Evolutionary conservation across 2,797 vertebrate species (phyloP).

Genomic region (Xenentodon cancila): DNA sequence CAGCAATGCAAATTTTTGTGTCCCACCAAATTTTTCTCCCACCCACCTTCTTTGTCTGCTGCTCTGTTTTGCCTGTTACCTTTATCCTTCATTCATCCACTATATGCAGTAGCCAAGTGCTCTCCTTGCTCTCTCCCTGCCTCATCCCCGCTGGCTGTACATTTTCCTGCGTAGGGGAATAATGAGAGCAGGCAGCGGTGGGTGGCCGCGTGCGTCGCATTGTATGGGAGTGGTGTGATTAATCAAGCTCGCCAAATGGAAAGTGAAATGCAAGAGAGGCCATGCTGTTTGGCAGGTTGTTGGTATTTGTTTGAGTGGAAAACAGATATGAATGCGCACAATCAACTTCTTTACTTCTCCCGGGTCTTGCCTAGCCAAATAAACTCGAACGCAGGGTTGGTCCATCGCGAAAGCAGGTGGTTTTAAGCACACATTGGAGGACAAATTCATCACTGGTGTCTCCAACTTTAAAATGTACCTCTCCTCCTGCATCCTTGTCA

Average conservation of each 20-base stretch:
- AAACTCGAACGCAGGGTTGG: too few relatives aligned
- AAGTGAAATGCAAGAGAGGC: conserved; percentile 76
- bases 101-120: background rate
- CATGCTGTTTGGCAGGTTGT: conserved; percentile 60
- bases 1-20: conserved; percentile 49
- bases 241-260: conserved; percentile 82
- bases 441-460: too few relatives aligned
- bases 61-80: conserved; percentile 20
- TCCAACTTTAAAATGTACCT: too few relatives aligned
- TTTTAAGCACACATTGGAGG: too few relatives aligned
- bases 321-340: conserved; percentile 63
- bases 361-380: conserved; percentile 43
- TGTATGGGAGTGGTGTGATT: conserved; percentile 76
- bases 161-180: conserved; percentile 54
- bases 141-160: conserved; percentile 36
- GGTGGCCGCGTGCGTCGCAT: conserved; percentile 66
- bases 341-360: conserved; percentile 68
- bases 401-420: too few relatives aligned
- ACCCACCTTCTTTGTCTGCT: conserved; percentile 14
- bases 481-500: too few relatives aligned
- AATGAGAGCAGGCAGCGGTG: conserved; percentile 63
- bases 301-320: conserved; percentile 59
- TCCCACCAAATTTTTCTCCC: conserved; percentile 21
- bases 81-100: conserved; percentile 21
- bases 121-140: conserved; percentile 31